Conservation (phyloP, 92 coral and sea anemone species). For the Porites rus region DNA sequence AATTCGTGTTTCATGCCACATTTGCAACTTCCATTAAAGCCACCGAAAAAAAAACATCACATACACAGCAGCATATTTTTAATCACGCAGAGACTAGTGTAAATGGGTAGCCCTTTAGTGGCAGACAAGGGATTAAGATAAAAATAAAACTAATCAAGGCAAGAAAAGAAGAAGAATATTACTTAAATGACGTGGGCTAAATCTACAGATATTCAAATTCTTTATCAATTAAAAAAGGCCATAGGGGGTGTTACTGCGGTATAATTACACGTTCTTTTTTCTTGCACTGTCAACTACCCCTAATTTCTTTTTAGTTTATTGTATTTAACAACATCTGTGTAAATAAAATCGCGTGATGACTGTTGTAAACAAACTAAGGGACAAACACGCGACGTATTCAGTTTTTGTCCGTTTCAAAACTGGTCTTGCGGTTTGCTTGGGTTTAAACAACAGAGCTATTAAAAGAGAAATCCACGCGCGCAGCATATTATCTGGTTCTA, state of each 20-base stretch:
- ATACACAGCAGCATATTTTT: neutral
- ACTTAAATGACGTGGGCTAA: neutral
- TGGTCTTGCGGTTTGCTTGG: neutral
- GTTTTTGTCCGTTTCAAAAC: neutral
- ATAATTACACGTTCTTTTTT: neutral
- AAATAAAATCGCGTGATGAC: neutral
- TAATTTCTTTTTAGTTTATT: neutral
- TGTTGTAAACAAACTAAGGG: neutral
- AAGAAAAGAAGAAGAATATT: neutral
- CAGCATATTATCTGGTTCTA: too few species aligned
- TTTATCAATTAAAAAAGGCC: neutral
- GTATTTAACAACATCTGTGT: neutral
- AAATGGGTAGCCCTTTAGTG: neutral
- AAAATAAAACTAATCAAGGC: neutral
- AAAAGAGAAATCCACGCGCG: neutral
- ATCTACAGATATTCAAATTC: neutral
- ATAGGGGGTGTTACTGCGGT: neutral
- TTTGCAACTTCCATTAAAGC: neutral
- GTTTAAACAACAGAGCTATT: neutral
- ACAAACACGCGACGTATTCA: neutral
- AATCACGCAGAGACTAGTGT: neutral
- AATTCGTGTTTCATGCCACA: neutral
- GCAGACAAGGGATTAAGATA: conserved; percentile 16
- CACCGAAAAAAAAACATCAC: neutral
- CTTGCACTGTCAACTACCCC: neutral